phyloP scores from a whole-genome alignment of 2,797 vertebrate genomes.

The Acestrorhynchus altus region DNA sequence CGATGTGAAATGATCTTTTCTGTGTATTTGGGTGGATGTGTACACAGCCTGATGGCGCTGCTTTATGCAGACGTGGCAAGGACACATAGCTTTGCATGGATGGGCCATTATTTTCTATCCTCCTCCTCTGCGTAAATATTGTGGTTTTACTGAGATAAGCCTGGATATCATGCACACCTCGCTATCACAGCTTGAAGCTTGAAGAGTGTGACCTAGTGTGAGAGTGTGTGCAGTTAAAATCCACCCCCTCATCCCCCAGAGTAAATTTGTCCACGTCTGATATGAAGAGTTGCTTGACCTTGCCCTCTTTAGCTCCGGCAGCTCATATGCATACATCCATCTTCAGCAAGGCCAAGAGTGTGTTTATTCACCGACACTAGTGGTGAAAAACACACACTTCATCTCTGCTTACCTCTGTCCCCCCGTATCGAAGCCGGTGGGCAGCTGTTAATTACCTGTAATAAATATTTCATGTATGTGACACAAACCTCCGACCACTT shows the following conservation, averaged over 20 bases:
- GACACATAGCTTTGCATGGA: not conserved
- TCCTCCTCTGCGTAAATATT: constrained; percentile 10
- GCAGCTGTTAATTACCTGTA: too few relatives aligned
- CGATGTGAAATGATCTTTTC: not conserved
- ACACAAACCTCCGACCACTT: too few relatives aligned
- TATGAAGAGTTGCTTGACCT: constrained; percentile 16
- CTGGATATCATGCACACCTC: constrained; percentile 21
- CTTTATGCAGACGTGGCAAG: not conserved
- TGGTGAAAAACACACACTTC: not conserved
- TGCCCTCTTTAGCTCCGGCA: not conserved
- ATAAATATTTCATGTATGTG: too few relatives aligned
- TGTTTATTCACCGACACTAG: not conserved
- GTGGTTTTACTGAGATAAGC: not conserved
- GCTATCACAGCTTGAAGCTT: constrained; percentile 28
- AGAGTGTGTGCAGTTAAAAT: not conserved
- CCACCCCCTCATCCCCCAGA: not conserved
- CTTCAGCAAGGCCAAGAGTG: constrained; percentile 9
- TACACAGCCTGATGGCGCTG: not conserved
- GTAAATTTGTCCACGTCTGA: constrained; percentile 24
- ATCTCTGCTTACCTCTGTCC: not conserved
- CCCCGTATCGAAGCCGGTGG: too few relatives aligned
- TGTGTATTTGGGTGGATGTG: not conserved
- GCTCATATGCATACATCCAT: not conserved
- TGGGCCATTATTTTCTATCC: constrained; percentile 1
- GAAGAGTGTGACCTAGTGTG: constrained; percentile 12